Percentiles rank a stretch among this genome's conserved stretches.
Evolutionary conservation across 2,113 vertebrate genomes (phyloP).

Genomic region (Pangasianodon gigas): DNA sequence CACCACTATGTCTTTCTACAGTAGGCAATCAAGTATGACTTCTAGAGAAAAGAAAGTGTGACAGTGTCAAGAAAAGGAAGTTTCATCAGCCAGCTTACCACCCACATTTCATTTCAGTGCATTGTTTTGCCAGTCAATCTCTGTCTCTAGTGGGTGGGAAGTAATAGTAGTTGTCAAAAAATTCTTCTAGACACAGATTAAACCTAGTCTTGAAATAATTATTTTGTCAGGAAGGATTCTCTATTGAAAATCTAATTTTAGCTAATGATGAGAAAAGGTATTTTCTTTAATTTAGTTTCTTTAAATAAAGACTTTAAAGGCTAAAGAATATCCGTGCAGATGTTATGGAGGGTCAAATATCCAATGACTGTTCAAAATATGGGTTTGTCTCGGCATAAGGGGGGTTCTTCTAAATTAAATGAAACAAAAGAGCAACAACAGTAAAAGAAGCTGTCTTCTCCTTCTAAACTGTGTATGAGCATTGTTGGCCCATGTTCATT

Average conservation of each 20-base stretch:
- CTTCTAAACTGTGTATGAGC: not conserved
- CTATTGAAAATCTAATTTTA: not conserved
- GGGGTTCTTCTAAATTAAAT: not conserved
- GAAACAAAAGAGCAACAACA: not conserved
- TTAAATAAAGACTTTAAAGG: not conserved
- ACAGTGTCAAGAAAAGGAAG: constrained; percentile 42
- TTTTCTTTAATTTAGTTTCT: constrained; percentile 9
- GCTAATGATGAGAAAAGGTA: not conserved
- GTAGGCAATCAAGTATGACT: constrained; percentile 35
- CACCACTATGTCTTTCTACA: constrained; percentile 23
- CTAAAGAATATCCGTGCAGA: not conserved
- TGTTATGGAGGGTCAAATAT: not conserved
- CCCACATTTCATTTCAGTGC: constrained; percentile 44
- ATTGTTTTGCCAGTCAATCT: constrained; percentile 49
- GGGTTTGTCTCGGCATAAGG: not conserved
- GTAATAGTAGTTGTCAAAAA: constrained; percentile 42
- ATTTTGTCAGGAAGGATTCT: constrained; percentile 1
- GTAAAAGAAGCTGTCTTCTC: not conserved
- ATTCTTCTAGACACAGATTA: not conserved
- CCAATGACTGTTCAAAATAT: not conserved
- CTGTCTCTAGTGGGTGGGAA: constrained; percentile 29
- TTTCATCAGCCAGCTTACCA: constrained; percentile 23
- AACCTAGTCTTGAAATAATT: constrained; percentile 3
- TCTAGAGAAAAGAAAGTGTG: constrained; percentile 34
- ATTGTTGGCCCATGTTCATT: not conserved